Conservation (phyloP, 2,797 vertebrate genomes). For the Pangasius sanitwongsei region DNA sequence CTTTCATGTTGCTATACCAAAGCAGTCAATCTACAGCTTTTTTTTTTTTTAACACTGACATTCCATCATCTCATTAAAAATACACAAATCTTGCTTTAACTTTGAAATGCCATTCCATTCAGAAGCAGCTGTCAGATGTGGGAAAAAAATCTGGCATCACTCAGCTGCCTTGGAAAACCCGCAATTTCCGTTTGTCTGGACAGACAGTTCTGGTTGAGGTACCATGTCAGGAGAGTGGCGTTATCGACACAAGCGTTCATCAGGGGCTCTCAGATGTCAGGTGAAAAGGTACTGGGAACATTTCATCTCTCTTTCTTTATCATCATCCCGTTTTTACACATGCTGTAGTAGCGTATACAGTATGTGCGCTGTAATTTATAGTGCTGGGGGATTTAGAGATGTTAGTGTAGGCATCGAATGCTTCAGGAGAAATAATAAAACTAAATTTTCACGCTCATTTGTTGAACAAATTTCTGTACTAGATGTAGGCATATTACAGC, state of each 20-base stretch:
- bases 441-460: not conserved
- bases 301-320: not conserved
- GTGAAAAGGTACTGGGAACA: not conserved
- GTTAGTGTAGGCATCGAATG: not conserved
- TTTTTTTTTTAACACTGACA: not conserved
- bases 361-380: not conserved
- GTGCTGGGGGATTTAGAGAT: not conserved
- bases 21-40: not conserved
- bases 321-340: not conserved
- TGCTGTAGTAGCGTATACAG: not conserved
- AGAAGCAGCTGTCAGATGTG: slow-evolving; percentile 41
- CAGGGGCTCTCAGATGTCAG: slow-evolving; percentile 12
- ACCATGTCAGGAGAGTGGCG: slow-evolving; percentile 7
- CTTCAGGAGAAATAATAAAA: not conserved
- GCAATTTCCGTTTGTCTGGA: slow-evolving; percentile 23
- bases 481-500: not conserved
- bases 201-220: slow-evolving; percentile 14
- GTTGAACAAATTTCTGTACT: not conserved
- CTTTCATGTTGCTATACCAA: not conserved
- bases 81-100: slow-evolving; percentile 9
- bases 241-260: slow-evolving; percentile 7
- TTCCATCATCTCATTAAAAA: slow-evolving; percentile 15
- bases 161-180: slow-evolving; percentile 17
- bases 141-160: slow-evolving; percentile 12
- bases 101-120: slow-evolving; percentile 15